Conservation (phyloP, 30 jellyfish, hydroid and myxozoan species). For the Aurelia sp. region DNA sequence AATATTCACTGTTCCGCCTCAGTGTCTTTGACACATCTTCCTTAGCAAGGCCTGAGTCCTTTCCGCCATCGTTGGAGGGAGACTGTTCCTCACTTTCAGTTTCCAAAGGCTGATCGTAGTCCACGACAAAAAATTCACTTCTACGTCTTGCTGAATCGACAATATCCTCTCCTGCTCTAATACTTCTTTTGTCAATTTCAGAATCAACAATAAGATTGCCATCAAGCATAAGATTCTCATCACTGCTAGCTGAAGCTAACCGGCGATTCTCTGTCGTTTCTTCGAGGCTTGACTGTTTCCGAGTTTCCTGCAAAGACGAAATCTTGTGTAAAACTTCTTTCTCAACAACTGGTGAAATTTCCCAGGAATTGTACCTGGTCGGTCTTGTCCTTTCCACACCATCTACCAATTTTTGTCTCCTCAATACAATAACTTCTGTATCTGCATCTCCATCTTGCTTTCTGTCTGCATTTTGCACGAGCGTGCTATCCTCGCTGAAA, state of each 20-base stretch:
- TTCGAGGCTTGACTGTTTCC: not conserved
- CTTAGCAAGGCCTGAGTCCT: not conserved
- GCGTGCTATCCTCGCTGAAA: no score
- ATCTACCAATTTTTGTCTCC: not conserved
- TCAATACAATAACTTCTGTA: no score
- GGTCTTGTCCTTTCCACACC: not conserved
- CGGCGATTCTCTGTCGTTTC: not conserved
- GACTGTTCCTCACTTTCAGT: not conserved
- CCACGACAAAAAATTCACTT: slow-evolving; percentile 17
- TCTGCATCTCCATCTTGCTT: no score
- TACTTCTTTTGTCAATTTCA: not conserved
- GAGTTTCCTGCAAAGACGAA: slow-evolving; percentile 9
- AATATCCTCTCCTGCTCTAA: not conserved
- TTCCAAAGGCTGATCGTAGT: not conserved
- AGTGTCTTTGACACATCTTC: not conserved
- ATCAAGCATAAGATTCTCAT: not conserved
- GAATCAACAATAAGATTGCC: not conserved
- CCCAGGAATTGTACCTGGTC: slow-evolving; percentile 45
- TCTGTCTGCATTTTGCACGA: no score
- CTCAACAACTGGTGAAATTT: slow-evolving; percentile 36
- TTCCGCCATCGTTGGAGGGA: not conserved
- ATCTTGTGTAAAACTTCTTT: slow-evolving; percentile 52
- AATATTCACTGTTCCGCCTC: slow-evolving; percentile 23
- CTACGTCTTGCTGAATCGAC: slow-evolving; percentile 8
- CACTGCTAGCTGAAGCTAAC: not conserved